phyloP scores from a whole-genome alignment of 2,797 vertebrate species.

The Potorous gilbertii region DNA sequence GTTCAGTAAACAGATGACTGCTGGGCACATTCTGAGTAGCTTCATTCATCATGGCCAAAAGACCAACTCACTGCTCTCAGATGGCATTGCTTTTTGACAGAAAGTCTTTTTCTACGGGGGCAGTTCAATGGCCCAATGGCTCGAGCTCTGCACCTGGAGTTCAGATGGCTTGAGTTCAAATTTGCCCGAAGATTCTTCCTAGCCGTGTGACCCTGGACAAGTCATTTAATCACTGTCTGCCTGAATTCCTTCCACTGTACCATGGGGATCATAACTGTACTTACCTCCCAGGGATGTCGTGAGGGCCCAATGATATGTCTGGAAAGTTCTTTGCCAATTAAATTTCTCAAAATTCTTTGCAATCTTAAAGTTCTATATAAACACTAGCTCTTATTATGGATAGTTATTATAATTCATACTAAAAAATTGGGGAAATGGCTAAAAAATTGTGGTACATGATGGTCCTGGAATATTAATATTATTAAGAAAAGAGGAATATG shows the following conservation, averaged over 20 bases:
- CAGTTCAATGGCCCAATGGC: background rate
- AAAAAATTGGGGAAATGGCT: background rate
- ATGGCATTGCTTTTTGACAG: background rate
- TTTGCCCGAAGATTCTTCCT: background rate
- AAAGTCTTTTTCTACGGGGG: background rate
- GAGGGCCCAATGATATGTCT: background rate
- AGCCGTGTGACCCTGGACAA: background rate
- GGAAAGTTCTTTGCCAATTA: too few relatives aligned
- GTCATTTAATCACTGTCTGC: background rate
- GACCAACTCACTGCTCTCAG: background rate
- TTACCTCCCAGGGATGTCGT: background rate
- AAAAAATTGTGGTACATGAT: background rate
- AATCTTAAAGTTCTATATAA: background rate
- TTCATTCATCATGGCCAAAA: background rate
- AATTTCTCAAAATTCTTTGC: background rate
- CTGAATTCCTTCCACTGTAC: background rate
- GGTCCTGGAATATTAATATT: background rate
- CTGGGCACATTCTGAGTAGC: background rate
- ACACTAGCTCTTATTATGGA: background rate
- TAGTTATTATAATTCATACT: background rate
- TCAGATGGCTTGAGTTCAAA: background rate
- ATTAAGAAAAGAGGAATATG: background rate
- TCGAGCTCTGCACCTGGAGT: background rate
- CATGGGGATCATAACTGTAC: background rate
- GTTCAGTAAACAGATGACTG: too few relatives aligned